Base-by-base conservation (phyloP, 2,888 invertebrate genomes). In the Eudasyphora cyanicolor region DNA sequence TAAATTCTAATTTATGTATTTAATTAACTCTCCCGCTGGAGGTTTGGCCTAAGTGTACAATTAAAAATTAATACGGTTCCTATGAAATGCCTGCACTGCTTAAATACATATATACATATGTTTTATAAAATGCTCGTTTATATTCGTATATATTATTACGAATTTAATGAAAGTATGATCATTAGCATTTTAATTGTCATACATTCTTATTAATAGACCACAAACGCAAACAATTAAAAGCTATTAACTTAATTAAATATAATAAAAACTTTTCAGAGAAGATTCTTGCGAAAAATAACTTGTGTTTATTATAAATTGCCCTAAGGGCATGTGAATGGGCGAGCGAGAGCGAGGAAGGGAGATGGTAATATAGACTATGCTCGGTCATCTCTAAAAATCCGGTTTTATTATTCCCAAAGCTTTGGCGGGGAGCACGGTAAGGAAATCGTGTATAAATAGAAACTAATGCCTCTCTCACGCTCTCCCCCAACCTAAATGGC, bases 231-330 rank as follows among this genome's bases (percentile, higher is more conserved):
- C 57, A 57, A 57, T 57, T 57, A 57, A 57, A 57, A 24, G 27
- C 27, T 27, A 24, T 57, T 57, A 57, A 27, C n/a, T 27, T 57
- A 57, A 57, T 57, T 57, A 57, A 57, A 57, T 57, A 5, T 54
- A 27, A 24, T 24, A 2, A 24, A 57, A 27, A 12, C 14, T 10
- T 27, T 7, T n/a, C 3, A 1, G 2, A 57, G 57, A 27, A 12
- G 27, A 57, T 57, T 57, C 54, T 24, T 21, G 4, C 57, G 27
- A 57, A 57, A 38, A 27, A 27, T 57, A 57, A 27, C 8, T 3
- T 54, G 19, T 19, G 21, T 54, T 27, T 57, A 57, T 57, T 57
- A 24, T 57, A 27, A 57, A 27, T 57, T 2, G 27, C 14, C 27
- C 8, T 27, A 4, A 24, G 12, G 57, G 10, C 10, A 0, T 5